Percentiles rank a stretch among this genome's conserved stretches.
Evolutionary conservation across 2,797 vertebrate genomes (phyloP).

Genomic region (Gorsachius magnificus): DNA sequence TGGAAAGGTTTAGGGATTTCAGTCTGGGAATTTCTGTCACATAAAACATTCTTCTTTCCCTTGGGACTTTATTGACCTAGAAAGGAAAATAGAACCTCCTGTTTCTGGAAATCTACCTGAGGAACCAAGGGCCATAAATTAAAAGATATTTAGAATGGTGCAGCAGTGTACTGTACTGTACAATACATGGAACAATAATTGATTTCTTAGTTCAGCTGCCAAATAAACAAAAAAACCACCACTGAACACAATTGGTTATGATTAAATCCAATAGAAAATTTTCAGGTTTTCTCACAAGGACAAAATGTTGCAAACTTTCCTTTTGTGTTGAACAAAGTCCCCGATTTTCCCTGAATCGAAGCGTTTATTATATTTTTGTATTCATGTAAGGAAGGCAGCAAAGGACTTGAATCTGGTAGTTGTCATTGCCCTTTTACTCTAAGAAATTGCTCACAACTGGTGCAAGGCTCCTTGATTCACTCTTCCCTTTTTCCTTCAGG

Average conservation of each 20-base stretch:
- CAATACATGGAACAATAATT: neutral
- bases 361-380: neutral
- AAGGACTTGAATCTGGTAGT: neutral
- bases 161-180: neutral
- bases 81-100: neutral
- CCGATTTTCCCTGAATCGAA: neutral
- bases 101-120: neutral
- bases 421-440: neutral
- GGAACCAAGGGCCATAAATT: neutral
- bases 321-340: neutral
- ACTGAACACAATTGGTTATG: neutral
- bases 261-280: neutral
- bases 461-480: neutral
- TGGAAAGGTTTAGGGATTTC: neutral
- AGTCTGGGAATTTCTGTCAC: neutral
- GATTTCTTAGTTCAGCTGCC: neutral
- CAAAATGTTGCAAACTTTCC: neutral
- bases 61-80: conserved; percentile 9
- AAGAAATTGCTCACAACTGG: neutral
- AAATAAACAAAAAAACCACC: neutral
- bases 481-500: neutral
- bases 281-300: neutral
- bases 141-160: neutral
- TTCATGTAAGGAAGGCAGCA: neutral
- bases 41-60: neutral